phyloP scores from a whole-genome alignment of 2,113 vertebrate species.

The Myrmophylax atrothorax region DNA sequence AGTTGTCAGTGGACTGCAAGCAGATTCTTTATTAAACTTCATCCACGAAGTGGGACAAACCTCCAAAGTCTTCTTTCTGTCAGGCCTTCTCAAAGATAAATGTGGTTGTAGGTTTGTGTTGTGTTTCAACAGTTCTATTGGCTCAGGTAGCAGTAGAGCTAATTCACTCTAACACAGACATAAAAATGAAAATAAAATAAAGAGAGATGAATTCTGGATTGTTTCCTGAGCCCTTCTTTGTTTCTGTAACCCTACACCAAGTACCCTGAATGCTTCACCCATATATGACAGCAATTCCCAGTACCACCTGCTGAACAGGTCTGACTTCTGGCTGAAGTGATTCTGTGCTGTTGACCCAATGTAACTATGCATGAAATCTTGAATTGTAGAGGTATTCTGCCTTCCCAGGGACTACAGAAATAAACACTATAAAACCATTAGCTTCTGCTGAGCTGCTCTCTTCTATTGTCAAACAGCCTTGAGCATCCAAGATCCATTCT shows the following conservation, averaged over 20 bases:
- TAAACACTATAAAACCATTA: not conserved
- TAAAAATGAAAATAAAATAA: not conserved
- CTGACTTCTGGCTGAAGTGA: not conserved
- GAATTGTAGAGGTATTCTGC: not conserved
- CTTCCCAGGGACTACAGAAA: not conserved
- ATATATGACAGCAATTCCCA: not conserved
- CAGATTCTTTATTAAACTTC: not conserved
- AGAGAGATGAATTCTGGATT: not conserved
- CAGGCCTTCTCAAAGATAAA: not conserved
- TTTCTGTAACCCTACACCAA: not conserved
- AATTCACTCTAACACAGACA: not conserved
- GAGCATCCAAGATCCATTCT: not conserved
- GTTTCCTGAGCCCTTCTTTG: not conserved
- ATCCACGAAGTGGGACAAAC: not conserved
- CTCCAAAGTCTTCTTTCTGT: not conserved
- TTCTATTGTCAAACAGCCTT: conserved; percentile 5
- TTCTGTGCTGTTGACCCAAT: not conserved
- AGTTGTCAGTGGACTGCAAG: not conserved
- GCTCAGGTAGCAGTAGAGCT: not conserved
- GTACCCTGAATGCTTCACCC: not conserved
- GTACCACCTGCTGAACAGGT: not conserved
- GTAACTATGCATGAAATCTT: not conserved
- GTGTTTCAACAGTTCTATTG: not conserved
- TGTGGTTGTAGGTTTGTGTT: not conserved
- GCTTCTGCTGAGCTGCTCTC: not conserved